A percentile compares a stretch with the other conserved stretches of the same genome.
Evolutionary conservation across 1,140 invertebrate genomes (phyloP).

Genomic region (Manduca sexta): DNA sequence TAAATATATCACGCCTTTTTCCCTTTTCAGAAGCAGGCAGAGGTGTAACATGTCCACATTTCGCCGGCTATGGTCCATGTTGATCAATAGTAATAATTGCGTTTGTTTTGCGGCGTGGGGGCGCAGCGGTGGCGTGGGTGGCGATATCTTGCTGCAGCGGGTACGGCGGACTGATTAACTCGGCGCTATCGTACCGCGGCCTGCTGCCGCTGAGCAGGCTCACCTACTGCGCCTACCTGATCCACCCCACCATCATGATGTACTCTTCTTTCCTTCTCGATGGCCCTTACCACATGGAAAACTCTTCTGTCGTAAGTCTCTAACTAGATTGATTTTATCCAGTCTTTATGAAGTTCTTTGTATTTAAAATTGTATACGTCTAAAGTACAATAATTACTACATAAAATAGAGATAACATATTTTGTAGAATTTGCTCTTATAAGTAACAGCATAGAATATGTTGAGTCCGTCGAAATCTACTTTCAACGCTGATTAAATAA

Average conservation of each 20-base stretch:
- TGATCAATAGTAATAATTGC: too few species aligned
- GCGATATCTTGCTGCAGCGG: constrained; percentile 86
- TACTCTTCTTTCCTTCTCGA: constrained; percentile 84
- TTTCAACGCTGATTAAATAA: too few species aligned
- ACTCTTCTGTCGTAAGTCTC: constrained; percentile 78
- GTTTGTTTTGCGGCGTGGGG: constrained; percentile 78
- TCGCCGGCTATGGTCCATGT: too few species aligned
- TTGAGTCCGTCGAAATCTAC: too few species aligned
- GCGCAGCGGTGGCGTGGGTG: constrained; percentile 84
- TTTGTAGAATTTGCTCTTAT: too few species aligned
- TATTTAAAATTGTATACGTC: not conserved
- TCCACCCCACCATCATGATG: constrained; percentile 91
- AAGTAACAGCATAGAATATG: too few species aligned
- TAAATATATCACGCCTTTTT: too few species aligned
- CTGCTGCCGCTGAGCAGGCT: constrained; percentile 90
- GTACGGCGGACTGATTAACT: constrained; percentile 82
- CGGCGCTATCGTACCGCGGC: constrained; percentile 84
- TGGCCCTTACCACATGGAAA: constrained; percentile 83
- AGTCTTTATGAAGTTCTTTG: not conserved
- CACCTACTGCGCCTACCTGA: constrained; percentile 92
- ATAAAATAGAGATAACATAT: too few species aligned
- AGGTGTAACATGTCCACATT: too few species aligned
- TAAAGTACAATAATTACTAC: not conserved
- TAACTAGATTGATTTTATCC: not conserved
- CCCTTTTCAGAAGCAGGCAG: too few species aligned